phyloP scores from a whole-genome alignment of 2,113 vertebrate species.

The Paradisaea rubra region DNA sequence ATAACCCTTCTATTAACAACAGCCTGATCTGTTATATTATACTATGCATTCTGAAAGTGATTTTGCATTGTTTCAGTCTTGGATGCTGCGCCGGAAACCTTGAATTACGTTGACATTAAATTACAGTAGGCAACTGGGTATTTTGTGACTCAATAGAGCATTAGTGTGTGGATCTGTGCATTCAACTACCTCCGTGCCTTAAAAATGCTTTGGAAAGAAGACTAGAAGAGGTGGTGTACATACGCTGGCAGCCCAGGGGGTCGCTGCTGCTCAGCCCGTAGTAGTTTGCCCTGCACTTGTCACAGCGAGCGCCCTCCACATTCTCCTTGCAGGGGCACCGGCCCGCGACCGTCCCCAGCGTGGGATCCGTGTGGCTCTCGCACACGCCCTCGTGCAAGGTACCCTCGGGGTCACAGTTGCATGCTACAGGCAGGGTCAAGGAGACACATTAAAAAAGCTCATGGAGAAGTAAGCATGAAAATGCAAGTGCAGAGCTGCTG shows the following conservation, averaged over 20 bases:
- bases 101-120: neutral
- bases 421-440: constrained; percentile 66
- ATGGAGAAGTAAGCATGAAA: neutral
- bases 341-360: constrained; percentile 40
- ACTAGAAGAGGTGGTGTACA: neutral
- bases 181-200: neutral
- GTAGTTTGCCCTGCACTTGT: constrained; percentile 76
- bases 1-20: neutral
- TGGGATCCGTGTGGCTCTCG: constrained; percentile 63
- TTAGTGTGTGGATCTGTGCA: neutral
- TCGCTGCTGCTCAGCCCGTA: constrained; percentile 68
- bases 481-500: neutral
- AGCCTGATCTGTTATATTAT: neutral
- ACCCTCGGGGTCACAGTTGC: constrained; percentile 74
- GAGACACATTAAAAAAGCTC: neutral
- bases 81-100: neutral
- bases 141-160: neutral
- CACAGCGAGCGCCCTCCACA: constrained; percentile 76
- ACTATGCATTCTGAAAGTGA: neutral
- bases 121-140: neutral
- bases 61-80: neutral
- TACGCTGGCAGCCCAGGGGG: constrained; percentile 78
- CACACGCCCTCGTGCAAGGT: constrained; percentile 68
- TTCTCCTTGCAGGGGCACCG: constrained; percentile 81
- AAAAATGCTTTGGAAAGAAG: neutral